These are phyloP conservation scores for Campylomormyrus tamandua DNA, from an alignment of 2,113 vertebrate species.

Conservation along the genomic window DNA sequence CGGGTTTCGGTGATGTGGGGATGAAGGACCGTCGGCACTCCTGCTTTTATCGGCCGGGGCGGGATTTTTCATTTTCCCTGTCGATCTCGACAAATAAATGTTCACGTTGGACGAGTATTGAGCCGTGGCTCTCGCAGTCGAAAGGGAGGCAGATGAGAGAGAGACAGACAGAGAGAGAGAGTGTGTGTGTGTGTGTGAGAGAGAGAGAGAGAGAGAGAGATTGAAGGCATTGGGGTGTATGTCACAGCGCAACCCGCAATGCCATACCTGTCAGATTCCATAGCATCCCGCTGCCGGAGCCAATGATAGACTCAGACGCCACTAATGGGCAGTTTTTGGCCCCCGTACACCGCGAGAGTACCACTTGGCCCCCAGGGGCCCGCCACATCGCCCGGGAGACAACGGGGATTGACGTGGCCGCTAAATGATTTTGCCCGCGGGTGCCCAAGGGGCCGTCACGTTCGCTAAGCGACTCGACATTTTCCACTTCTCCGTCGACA, in stretches of 20 bases:
- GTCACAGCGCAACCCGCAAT: background rate
- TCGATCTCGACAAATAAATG: background rate
- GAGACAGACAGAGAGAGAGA: background rate
- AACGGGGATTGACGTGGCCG: constrained; percentile 14
- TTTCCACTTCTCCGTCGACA: constrained; percentile 20
- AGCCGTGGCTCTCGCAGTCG: background rate
- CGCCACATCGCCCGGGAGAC: background rate
- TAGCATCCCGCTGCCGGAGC: background rate
- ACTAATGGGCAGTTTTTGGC: constrained; percentile 5
- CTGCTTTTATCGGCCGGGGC: background rate
- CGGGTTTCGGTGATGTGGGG: background rate
- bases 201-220: background rate
- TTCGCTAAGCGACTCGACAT: constrained; percentile 19
- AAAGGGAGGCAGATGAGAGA: background rate
- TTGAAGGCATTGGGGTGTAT: background rate
- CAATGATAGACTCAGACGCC: constrained; percentile 10
- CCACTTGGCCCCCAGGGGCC: background rate
- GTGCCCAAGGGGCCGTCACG: background rate
- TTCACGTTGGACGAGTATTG: background rate
- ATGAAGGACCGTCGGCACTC: background rate
- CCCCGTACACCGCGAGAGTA: background rate
- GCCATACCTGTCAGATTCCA: constrained; percentile 5
- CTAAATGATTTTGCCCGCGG: background rate
- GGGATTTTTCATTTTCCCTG: background rate
- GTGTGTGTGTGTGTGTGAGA: background rate